Base-by-base conservation (phyloP, 2,888 invertebrate genomes). In the Leucophora obtusa region DNA sequence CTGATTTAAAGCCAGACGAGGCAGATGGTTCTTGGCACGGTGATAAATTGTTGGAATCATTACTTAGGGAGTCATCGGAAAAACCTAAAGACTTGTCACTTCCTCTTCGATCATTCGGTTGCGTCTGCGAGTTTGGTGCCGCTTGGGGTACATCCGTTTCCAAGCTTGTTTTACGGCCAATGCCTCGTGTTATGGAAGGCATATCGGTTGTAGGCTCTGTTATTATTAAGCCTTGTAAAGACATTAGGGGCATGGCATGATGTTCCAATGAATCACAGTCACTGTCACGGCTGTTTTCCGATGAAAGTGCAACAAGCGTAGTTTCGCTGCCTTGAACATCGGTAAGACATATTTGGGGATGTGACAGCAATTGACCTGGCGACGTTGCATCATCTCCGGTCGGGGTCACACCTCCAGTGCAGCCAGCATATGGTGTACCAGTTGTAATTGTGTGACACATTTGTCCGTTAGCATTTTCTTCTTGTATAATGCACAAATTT, bases 281-380 rank as follows among this genome's bases (percentile, higher is more conserved):
- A 59, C 93, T 93, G 79, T 94, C 94, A 81, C 93, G 93, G 0
- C 95, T 95, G 0, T 94, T 94, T 0, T 95, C 95, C 0, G 95
- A 94, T 2, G 93, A 93, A 70, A 93, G 92, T 0, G 95, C 95
- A 0, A 96, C 94, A 2, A 96, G 87, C 0, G 96, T 96, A 0
- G 96, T 93, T 90, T 96, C 95, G 7, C 95, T 95, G 0, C 97
- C 97, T 69, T 96, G 92, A 68, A 97, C 97, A 88, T 98, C 97
- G 0, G 98, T 98, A 10, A 98, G 92, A 84, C 96, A 97, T 79
- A 98, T 98, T 89, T 97, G 97, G 0, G 98, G 97, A 88, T 95
- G 93, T 54, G 91, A 91, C 79, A 87, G 85, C 58, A 85, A 86
- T 78, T 86, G 86, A 9, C 66, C 62, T 10, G 84, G 85, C 7